These are phyloP conservation scores for Notothenia coriiceps DNA, from an alignment of 2,113 vertebrate genomes.

Conservation along the genomic window DNA sequence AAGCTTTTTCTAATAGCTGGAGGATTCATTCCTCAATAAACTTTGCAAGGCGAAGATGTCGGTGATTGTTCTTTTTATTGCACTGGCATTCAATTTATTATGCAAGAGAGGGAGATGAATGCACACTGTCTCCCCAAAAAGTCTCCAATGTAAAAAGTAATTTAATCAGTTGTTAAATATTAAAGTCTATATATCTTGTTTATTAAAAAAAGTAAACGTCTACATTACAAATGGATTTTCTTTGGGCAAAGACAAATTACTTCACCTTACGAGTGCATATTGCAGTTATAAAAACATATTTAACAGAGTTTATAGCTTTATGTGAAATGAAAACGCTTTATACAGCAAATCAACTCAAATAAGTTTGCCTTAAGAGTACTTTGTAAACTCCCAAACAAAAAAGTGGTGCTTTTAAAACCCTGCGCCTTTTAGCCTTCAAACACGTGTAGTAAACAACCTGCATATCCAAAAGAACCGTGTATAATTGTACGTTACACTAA, in stretches of 20 bases:
- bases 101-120: conserved; percentile 19
- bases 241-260: conserved; percentile 4
- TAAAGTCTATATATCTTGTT: conserved; percentile 30
- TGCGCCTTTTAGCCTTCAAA: conserved; percentile 36
- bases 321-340: not conserved
- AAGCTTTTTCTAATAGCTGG: conserved; percentile 19
- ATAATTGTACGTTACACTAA: conserved; percentile 61
- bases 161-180: conserved; percentile 51
- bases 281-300: not conserved
- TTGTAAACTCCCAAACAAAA: conserved; percentile 17
- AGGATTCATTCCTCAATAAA: conserved; percentile 31
- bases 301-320: not conserved
- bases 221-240: conserved; percentile 21
- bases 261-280: not conserved
- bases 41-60: conserved; percentile 19
- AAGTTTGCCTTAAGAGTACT: conserved; percentile 13
- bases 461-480: conserved; percentile 40
- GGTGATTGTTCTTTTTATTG: conserved; percentile 23
- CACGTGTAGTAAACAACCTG: conserved; percentile 47
- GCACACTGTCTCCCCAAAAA: conserved; percentile 5
- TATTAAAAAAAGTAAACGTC: not conserved
- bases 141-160: conserved; percentile 12
- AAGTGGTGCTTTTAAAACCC: conserved; percentile 25
- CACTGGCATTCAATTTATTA: conserved; percentile 11
- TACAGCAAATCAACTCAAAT: not conserved